A percentile compares a stretch with the other conserved stretches of the same genome.
These are phyloP conservation scores for Suricata suricatta DNA, from an alignment of 2,113 vertebrate species.

Conservation along the genomic window DNA sequence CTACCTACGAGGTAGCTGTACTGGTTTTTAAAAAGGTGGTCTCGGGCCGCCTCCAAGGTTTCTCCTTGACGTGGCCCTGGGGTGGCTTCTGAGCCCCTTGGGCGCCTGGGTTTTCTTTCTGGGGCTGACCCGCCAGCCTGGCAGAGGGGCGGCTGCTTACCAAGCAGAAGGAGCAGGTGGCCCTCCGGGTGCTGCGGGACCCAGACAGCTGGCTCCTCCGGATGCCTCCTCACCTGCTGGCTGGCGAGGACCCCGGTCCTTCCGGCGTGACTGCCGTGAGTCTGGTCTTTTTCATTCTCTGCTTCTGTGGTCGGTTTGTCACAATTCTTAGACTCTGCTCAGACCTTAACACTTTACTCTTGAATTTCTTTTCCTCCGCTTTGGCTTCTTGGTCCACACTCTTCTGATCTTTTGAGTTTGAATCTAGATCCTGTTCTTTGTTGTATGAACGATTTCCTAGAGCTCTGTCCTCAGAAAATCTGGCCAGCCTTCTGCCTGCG, in stretches of 20 bases:
- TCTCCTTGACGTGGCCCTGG: not conserved
- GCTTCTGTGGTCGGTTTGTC: not conserved
- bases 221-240: not conserved
- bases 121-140: fast-evolving
- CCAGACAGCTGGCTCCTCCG: too few species aligned
- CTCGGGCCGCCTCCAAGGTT: not conserved
- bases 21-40: not conserved
- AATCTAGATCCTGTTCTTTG: not conserved
- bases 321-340: too few species aligned
- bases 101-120: not conserved
- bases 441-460: not conserved
- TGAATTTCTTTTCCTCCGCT: not conserved
- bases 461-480: not conserved
- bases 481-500: not conserved
- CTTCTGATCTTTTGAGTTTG: not conserved
- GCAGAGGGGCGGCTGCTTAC: fast-evolving
- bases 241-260: too few species aligned
- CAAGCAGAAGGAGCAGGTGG: not conserved
- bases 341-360: not conserved
- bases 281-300: not conserved
- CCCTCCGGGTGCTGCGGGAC: not conserved
- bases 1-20: fast-evolving
- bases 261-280: not conserved
- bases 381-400: not conserved
- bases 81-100: not conserved